A percentile compares a stretch with the other conserved stretches of the same genome.
Evolutionary conservation across 2,888 invertebrate species (phyloP).

Genomic region (Chorisops tibialis): DNA sequence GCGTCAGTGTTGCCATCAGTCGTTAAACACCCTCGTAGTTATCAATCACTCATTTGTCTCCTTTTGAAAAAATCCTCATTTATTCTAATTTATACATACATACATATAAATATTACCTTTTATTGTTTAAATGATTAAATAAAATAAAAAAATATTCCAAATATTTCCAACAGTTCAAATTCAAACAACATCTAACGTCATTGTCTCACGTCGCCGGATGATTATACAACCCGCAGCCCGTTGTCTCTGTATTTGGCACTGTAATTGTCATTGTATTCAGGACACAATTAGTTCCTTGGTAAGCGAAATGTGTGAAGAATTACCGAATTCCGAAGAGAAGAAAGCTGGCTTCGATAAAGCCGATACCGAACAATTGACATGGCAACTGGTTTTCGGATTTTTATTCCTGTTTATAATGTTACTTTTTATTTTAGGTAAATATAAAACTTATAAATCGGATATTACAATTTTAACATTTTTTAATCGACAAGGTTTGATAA

Average conservation of each 20-base stretch:
- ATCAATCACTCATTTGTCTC: no score
- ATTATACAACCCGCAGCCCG: conserved; percentile 40
- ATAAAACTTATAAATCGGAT: neutral
- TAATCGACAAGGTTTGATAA: conserved; percentile 38
- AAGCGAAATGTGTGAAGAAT: conserved; percentile 39
- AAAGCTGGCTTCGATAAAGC: conserved; percentile 39
- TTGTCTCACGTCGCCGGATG: conserved; percentile 38
- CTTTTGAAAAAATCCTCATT: no score
- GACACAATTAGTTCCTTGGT: conserved; percentile 39
- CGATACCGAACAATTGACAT: conserved; percentile 28
- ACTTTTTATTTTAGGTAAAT: conserved; percentile 18
- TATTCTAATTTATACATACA: no score
- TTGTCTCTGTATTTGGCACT: conserved; percentile 46
- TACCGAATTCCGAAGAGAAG: conserved; percentile 33
- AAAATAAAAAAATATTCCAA: no score
- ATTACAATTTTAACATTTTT: neutral
- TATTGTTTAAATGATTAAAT: no score
- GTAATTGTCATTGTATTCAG: conserved; percentile 43
- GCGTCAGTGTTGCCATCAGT: no score
- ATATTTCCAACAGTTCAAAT: conserved; percentile 33
- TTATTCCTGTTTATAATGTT: conserved; percentile 12
- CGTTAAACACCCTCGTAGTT: no score
- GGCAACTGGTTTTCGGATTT: conserved; percentile 1
- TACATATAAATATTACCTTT: no score
- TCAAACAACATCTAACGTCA: conserved; percentile 25